These are phyloP conservation scores for Cottoperca gobio DNA, from an alignment of 2,797 vertebrate species.

Conservation along the genomic window DNA sequence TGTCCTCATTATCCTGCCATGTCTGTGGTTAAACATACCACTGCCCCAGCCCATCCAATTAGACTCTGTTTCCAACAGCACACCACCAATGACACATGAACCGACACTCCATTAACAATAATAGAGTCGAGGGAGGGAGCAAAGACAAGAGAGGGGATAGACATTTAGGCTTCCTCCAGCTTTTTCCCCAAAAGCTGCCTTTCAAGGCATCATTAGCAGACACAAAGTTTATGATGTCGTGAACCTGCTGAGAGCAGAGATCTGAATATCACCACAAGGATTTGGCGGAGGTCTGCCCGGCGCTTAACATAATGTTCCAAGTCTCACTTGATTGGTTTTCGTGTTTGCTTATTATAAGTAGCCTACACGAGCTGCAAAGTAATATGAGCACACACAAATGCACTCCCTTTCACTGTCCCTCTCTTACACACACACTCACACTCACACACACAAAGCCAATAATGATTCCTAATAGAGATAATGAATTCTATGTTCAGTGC, in stretches of 20 bases:
- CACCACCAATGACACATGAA: constrained; percentile 46
- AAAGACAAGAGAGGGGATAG: constrained; percentile 5
- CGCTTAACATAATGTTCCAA: constrained; percentile 51
- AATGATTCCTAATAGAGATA: constrained; percentile 43
- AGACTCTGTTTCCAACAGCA: constrained; percentile 41
- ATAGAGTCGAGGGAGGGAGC: constrained; percentile 34
- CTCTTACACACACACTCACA: not conserved
- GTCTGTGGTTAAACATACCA: constrained; percentile 61
- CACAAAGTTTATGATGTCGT: constrained; percentile 38
- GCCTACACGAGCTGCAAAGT: constrained; percentile 52
- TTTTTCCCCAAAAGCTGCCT: constrained; percentile 32
- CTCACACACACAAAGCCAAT: constrained; percentile 14
- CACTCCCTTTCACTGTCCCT: not conserved
- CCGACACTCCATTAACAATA: constrained; percentile 49
- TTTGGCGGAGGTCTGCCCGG: constrained; percentile 11
- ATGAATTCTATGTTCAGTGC: constrained; percentile 43
- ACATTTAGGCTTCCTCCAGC: constrained; percentile 24
- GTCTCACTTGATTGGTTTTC: constrained; percentile 64
- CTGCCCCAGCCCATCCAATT: constrained; percentile 60
- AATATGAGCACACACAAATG: constrained; percentile 13
- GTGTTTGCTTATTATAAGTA: constrained; percentile 65
- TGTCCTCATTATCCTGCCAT: constrained; percentile 59
- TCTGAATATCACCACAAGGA: constrained; percentile 32
- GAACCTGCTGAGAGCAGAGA: constrained; percentile 22
- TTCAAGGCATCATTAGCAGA: constrained; percentile 58